Base-by-base conservation (phyloP, 2,888 invertebrate genomes). In the Timandra comae region DNA sequence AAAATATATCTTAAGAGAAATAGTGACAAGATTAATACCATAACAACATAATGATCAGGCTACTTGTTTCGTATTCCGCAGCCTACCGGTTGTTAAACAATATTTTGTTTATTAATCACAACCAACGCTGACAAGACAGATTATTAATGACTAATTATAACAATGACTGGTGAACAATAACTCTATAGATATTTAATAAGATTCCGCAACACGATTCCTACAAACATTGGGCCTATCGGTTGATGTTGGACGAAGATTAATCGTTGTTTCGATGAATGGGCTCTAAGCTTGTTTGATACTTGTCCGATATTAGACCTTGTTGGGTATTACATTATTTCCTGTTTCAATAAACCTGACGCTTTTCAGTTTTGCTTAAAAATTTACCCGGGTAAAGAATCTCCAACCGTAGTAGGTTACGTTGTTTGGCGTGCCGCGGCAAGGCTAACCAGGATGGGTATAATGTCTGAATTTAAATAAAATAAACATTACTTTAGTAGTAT, bases 61-160 rank as follows among this genome's bases (percentile, higher is more conserved):
- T 13, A 33, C 35, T 43, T 35, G 43, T 40, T 41, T 34, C 19
- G 37, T 43, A 46, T 40, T 41, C 38, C n/a, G n/a, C 46, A 55
- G 50, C 50, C 52, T 52, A 24, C 11, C 11, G 11, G 43, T 46
- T 52, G 51, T 57, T 54, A 49, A 63, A 56, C 59, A 54, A 48
- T 50, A 57, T 52, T 49, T 52, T 49, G 47, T 55, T 54, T 63
- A 67, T 71, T 63, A 68, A 67, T 74, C 67, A 73, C 67, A 61
- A 48, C 62, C 57, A 60, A 60, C 58, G 52, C 63, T 61, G 69
- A 64, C 71, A 65, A 63, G 62, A 64, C 68, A 60, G 63, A 71
- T 74, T 71, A 78, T 80, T 73, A 78, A 80, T 78, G 70, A 74
- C 63, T 71, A 70, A 75, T 76, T 75, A 70, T 63, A 71, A 69